Conservation (phyloP, 2,113 vertebrate species). For the Desmodus rotundus region DNA sequence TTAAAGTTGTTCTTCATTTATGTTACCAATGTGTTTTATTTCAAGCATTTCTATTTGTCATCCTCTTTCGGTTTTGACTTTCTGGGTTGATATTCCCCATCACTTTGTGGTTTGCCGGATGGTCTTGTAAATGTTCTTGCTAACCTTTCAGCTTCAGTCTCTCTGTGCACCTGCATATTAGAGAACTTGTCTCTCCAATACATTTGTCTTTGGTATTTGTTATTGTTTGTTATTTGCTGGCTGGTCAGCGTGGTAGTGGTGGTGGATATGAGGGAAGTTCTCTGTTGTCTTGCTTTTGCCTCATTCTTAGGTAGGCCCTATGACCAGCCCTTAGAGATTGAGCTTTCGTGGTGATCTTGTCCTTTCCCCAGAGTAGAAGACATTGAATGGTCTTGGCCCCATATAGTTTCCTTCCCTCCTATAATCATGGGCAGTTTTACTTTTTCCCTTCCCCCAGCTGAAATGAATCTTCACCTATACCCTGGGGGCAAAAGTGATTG, state of each 20-base stretch:
- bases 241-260: background rate
- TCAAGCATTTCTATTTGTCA: background rate
- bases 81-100: background rate
- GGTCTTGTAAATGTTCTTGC: background rate
- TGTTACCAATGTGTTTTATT: background rate
- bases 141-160: background rate
- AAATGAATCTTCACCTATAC: background rate
- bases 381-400: background rate
- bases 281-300: background rate
- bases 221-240: background rate
- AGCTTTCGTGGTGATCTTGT: background rate
- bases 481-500: background rate
- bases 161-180: background rate
- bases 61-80: background rate
- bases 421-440: background rate
- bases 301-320: background rate
- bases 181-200: background rate
- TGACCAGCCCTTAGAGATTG: background rate
- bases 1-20: background rate
- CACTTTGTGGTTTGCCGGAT: background rate
- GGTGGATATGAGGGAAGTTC: background rate
- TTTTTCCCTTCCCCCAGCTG: background rate
- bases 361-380: background rate
- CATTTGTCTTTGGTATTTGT: background rate
- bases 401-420: background rate